Evolutionary conservation across 2,888 invertebrate genomes (phyloP), one percentile per base, ranked within the genome.

Genomic region (Zygaena filipendulae): DNA sequence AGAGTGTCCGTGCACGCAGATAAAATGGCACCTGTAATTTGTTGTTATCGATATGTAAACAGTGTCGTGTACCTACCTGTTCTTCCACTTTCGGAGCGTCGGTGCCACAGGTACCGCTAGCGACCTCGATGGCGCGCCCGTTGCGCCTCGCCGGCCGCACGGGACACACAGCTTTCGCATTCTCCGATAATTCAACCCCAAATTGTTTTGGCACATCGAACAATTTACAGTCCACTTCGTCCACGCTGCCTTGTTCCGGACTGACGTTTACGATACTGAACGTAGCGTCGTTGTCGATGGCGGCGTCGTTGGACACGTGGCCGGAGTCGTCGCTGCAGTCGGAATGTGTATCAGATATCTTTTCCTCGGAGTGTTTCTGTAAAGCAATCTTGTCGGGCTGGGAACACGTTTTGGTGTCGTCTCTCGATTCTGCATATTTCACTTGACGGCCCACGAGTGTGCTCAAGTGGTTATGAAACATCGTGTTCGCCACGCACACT

Each of bases 251-350:
- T 7, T 4, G 7, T 20, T 54, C 49, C 2, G 70, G 57, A 32
- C 61, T 62, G 29, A 62, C 36, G 40, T 59, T 58, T 28, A 61
- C 59, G 43, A 56, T 62, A 45, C 75, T 71, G 41, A 69, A 74
- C 11, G 59, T 48, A 5, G 52, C 54, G 35, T 86, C 85, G 48
- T 84, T 84, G 57, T 88, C 89, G 52, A 88, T 90, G 27, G 88
- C 88, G 33, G 90, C 88, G 55, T 88, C 90, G 51, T 90, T 91
- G 26, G 90, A 90, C 43, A 90, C 90, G 64, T 91, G 90, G 35
- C 91, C 91, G 31, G 90, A 90, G 69, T 91, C 91, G 48, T 91
- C 90, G 32, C 90, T 88, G 47, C 89, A 88, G 47, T 87, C 87
- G 4, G 87, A 87, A 40, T 82, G 82, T 42, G 84, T 82, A 59